Conservation (phyloP, 2,797 vertebrate genomes). For the Furcifer pardalis region DNA sequence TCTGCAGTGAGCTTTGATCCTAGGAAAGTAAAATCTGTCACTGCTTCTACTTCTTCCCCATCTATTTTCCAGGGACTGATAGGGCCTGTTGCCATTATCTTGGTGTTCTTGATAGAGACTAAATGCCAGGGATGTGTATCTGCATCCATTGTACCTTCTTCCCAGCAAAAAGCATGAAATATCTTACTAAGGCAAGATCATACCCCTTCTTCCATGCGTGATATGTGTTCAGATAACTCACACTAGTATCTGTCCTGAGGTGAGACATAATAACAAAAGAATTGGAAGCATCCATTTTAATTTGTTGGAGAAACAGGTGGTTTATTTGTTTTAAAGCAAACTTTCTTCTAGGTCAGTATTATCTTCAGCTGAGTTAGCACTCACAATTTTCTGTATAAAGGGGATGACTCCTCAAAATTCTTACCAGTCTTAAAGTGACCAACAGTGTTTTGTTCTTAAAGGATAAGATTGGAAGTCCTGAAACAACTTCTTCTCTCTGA, state of each 20-base stretch:
- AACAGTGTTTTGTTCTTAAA: background rate
- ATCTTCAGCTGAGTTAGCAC: background rate
- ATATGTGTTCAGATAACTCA: background rate
- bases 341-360: background rate
- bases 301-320: background rate
- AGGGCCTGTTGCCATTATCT: no score
- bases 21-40: no score
- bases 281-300: background rate
- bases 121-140: no score
- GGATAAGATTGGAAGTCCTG: slow-evolving; percentile 40
- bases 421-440: background rate
- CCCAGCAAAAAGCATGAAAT: background rate
- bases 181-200: background rate
- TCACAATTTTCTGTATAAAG: background rate
- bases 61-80: no score
- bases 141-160: background rate
- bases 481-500: slow-evolving; percentile 22
- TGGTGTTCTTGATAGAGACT: no score
- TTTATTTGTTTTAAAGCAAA: background rate
- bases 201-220: background rate
- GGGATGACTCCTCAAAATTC: background rate
- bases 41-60: no score
- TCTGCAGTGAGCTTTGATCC: no score
- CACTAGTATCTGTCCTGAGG: background rate
- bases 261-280: background rate